Conservation (phyloP, 2,113 vertebrate species). For the Paedocypris sp. region DNA sequence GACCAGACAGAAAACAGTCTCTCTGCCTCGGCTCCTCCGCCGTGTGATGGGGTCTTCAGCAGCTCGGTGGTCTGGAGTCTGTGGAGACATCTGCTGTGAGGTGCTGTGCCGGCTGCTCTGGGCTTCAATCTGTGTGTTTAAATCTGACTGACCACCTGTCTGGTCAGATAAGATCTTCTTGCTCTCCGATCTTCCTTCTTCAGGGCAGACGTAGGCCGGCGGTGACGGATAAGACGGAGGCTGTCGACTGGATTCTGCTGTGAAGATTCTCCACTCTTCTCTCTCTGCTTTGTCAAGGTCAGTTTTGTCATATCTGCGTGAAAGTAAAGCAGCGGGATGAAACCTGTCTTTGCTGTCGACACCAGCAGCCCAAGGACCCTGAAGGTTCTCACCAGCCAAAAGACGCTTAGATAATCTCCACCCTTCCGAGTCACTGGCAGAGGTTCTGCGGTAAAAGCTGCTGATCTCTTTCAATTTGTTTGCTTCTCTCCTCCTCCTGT, state of each 20-base stretch:
- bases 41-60: slow-evolving; percentile 42
- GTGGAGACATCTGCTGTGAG: slow-evolving; percentile 27
- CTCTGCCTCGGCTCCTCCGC: slow-evolving; percentile 45
- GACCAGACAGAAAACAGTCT: slow-evolving; percentile 63
- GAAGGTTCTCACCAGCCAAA: slow-evolving; percentile 30
- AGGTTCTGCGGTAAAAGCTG: slow-evolving; percentile 49
- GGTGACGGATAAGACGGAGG: slow-evolving; percentile 76
- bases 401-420: slow-evolving; percentile 31
- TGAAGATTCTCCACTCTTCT: slow-evolving; percentile 37
- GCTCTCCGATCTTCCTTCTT: slow-evolving; percentile 40
- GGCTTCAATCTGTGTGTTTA: background rate
- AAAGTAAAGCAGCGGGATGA: slow-evolving; percentile 20
- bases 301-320: slow-evolving; percentile 26
- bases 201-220: slow-evolving; percentile 68
- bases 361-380: slow-evolving; percentile 23
- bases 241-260: slow-evolving; percentile 43
- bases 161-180: background rate
- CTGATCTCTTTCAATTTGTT: slow-evolving; percentile 52
- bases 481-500: too few species aligned
- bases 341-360: slow-evolving; percentile 23
- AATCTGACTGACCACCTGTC: too few species aligned
- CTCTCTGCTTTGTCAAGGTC: background rate
- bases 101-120: slow-evolving; percentile 34
- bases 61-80: slow-evolving; percentile 41
- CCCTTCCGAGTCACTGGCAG: slow-evolving; percentile 39